Evolutionary conservation across 1,140 invertebrate genomes (phyloP), one percentile per base, ranked within the genome.

Genomic region (Spodoptera frugiperda): DNA sequence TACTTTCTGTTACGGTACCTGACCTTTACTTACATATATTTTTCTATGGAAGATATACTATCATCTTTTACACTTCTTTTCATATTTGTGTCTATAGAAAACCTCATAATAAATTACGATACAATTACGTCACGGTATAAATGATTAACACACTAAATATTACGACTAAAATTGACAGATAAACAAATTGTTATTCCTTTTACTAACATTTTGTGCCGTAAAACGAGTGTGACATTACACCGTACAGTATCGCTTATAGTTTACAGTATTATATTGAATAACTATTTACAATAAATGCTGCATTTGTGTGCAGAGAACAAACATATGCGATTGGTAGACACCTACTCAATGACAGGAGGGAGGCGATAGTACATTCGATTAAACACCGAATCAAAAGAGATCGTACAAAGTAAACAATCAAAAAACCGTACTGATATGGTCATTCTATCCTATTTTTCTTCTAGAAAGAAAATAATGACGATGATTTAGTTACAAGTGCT

Each of bases 131-230:
- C 68, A 76, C 78, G 82, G 82, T 90, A 91, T 75, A 88, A 91
- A 89, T 88, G 48, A 86, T 87, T 82, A 87, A 85, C 77, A 78
- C 84, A 84, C 80, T 83, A 84, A 90, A 80, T 59, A 63, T 87
- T 89, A 88, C 77, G 80, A 90, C 90, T 93, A 93, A 93, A 93
- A 93, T 93, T 93, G 92, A 93, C 89, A 85, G 83, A 89, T 82
- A 92, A 92, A 92, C 90, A 87, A 92, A 91, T 84, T 85, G 86
- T 84, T 89, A 8, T 33, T 39, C 8, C 5, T 63, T 81, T 78
- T 80, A 85, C 87, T 91, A 93, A 92, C 88, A 91, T 90, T 93
- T 93, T 93, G 92, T 93, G 92, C 92, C 90, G 86, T 91, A 93
- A 93, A 93, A 93, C 92, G 91, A 93, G 92, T 93, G 92, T 92